Evolutionary conservation across 2,113 vertebrate species (phyloP).

Genomic region (Tupaia tana): DNA sequence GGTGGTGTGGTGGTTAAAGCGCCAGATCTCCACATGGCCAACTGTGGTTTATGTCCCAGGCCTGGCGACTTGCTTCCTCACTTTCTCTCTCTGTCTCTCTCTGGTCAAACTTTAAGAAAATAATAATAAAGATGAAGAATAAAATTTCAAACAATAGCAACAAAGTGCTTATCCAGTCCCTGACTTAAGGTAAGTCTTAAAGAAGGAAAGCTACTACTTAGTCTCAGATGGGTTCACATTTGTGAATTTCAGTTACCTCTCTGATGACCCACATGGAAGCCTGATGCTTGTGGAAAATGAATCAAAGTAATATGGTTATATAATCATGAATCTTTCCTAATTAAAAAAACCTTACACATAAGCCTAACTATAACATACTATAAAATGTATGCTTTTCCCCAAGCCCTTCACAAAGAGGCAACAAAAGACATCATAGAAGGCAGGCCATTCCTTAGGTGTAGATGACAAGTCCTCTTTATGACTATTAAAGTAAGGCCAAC

Average conservation of each 20-base stretch:
- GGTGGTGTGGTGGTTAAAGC: no score
- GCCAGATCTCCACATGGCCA: no score
- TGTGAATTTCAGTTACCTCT: slow-evolving; percentile 16
- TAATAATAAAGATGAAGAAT: no score
- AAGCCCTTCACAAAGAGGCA: slow-evolving; percentile 15
- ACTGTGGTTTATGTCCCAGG: no score
- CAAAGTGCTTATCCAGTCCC: not conserved
- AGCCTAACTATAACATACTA: not conserved
- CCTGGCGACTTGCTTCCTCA: no score
- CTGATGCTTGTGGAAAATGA: slow-evolving; percentile 31
- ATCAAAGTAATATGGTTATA: not conserved
- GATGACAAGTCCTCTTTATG: not conserved
- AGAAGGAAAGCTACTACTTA: not conserved
- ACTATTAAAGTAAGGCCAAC: not conserved
- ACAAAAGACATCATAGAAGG: not conserved
- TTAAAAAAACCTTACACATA: slow-evolving; percentile 22
- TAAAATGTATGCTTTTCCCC: not conserved
- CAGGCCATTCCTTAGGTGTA: not conserved
- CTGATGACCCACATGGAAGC: not conserved
- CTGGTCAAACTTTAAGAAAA: no score
- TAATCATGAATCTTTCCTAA: not conserved
- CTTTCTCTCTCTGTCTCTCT: no score
- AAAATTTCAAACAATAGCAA: no score
- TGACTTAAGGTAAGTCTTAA: not conserved
- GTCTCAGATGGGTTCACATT: not conserved